Evolutionary conservation across 92 coral and sea anemone species (phyloP).

Genomic region (Diadumene lineata): DNA sequence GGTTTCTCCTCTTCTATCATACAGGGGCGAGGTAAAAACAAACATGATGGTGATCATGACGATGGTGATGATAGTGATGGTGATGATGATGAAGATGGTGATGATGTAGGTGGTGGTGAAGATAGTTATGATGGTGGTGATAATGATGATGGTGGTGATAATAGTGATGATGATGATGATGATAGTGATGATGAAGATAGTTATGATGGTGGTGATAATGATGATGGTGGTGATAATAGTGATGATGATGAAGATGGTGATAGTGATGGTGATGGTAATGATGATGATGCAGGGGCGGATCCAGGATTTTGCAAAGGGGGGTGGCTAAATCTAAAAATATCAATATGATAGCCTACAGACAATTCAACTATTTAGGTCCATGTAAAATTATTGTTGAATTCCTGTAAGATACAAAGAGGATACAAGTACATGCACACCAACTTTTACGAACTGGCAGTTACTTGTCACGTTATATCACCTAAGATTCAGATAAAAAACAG

Average conservation of each 20-base stretch:
- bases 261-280: neutral
- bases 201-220: neutral
- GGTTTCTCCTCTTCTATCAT: constrained; percentile 80
- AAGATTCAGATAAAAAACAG: too few relatives aligned
- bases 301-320: too few relatives aligned
- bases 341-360: too few relatives aligned
- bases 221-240: neutral
- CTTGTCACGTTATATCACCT: too few relatives aligned
- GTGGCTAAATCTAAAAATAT: too few relatives aligned
- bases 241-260: neutral
- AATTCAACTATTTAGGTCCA: too few relatives aligned
- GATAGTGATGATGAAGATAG: neutral
- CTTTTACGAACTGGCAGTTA: too few relatives aligned
- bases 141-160: neutral
- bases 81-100: neutral
- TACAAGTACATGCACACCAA: too few relatives aligned
- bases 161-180: neutral
- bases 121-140: neutral
- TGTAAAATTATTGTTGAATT: too few relatives aligned
- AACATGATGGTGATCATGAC: neutral
- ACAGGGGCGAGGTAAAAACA: constrained; percentile 75
- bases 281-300: too few relatives aligned
- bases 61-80: too few relatives aligned
- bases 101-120: neutral
- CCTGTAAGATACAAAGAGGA: too few relatives aligned